Evolutionary conservation across 2,113 vertebrate genomes (phyloP).

Genomic region (Elgaria multicarinata): DNA sequence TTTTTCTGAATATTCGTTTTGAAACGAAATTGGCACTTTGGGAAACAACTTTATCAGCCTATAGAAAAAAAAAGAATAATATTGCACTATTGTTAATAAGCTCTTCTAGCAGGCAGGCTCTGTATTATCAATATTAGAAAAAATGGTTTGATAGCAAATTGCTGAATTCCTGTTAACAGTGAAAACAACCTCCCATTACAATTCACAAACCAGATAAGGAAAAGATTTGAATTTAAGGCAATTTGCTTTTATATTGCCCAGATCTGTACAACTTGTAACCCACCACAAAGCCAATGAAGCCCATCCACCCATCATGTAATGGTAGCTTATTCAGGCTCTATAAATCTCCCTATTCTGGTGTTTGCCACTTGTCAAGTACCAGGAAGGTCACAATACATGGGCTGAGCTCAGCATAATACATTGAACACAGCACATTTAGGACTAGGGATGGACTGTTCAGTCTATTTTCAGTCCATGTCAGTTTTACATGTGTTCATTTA

Average conservation of each 20-base stretch:
- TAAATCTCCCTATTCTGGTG: background rate
- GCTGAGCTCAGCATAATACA: background rate
- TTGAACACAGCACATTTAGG: background rate
- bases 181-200: background rate
- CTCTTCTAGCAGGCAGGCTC: background rate
- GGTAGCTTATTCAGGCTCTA: background rate
- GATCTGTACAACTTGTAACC: background rate
- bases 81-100: background rate
- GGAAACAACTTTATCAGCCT: background rate
- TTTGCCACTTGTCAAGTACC: background rate
- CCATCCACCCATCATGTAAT: background rate
- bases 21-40: constrained; percentile 4
- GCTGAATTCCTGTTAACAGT: background rate
- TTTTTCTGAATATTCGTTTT: constrained; percentile 27
- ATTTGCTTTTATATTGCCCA: background rate
- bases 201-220: background rate
- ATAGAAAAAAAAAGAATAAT: background rate
- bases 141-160: background rate
- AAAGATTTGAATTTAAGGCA: background rate
- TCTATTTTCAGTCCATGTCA: background rate
- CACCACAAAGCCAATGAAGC: background rate
- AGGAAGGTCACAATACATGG: background rate
- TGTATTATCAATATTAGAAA: background rate
- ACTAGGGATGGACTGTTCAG: background rate
- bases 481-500: background rate